These are phyloP conservation scores for Galeopsomyia nigrocyanea DNA, from an alignment of 2,888 invertebrate genomes.

Conservation along the genomic window DNA sequence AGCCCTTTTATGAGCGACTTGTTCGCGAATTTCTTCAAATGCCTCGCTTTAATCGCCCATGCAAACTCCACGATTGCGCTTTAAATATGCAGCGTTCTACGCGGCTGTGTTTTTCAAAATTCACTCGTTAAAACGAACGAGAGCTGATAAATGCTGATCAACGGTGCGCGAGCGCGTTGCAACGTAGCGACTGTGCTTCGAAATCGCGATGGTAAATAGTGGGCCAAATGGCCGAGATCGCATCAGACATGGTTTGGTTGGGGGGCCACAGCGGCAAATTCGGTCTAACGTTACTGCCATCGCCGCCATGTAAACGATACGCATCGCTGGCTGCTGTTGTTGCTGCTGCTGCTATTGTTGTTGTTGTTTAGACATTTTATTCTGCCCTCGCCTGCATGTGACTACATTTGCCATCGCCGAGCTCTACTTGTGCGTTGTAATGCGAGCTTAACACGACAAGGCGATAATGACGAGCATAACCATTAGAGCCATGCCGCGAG, in stretches of 20 bases:
- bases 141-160: neutral
- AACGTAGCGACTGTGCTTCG: neutral
- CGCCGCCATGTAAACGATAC: constrained; percentile 43
- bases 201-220: constrained; percentile 26
- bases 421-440: constrained; percentile 45
- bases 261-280: constrained; percentile 27
- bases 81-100: constrained; percentile 36
- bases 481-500: constrained; percentile 60
- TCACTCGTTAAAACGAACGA: neutral
- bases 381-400: constrained; percentile 18
- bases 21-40: constrained; percentile 45
- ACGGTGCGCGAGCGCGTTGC: no score
- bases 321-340: constrained; percentile 20
- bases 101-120: neutral
- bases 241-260: constrained; percentile 39
- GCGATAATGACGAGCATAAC: constrained; percentile 64
- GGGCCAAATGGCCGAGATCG: constrained; percentile 20
- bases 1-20: constrained; percentile 42
- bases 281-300: constrained; percentile 39
- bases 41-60: constrained; percentile 9
- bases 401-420: constrained; percentile 10
- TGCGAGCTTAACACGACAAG: constrained; percentile 58
- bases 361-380: constrained; percentile 42
- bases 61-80: neutral
- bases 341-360: neutral